Percentiles rank a stretch among this genome's conserved stretches.
These are phyloP conservation scores for Gymnocephalus cernua DNA, from an alignment of 2,113 vertebrate species.

Conservation along the genomic window DNA sequence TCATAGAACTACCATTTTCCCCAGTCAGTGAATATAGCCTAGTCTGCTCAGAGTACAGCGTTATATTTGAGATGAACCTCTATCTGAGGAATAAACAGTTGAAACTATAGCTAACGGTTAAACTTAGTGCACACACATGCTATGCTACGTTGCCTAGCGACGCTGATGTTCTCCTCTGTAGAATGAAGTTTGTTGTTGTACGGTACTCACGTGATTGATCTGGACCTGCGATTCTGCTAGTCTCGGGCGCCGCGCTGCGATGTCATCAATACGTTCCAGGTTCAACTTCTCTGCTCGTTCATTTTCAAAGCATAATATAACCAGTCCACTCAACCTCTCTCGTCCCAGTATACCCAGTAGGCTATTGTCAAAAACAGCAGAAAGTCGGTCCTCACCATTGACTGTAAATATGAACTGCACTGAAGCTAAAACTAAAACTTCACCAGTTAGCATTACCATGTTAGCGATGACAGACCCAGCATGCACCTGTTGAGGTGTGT, in stretches of 20 bases:
- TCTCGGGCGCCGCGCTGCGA: neutral
- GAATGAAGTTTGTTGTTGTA: neutral
- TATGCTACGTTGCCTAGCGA: neutral
- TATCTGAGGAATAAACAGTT: neutral
- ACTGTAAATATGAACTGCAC: too few relatives aligned
- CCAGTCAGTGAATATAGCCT: neutral
- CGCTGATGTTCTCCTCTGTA: neutral
- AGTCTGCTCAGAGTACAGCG: neutral
- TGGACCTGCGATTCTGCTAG: neutral
- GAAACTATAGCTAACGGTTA: too few relatives aligned
- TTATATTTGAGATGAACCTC: neutral
- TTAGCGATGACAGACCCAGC: neutral
- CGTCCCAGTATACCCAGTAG: neutral
- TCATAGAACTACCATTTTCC: neutral
- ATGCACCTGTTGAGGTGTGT: neutral
- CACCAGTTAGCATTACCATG: neutral
- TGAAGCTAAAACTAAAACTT: neutral
- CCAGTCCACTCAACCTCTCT: neutral
- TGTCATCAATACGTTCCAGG: too few relatives aligned
- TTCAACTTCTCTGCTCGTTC: neutral
- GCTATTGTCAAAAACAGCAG: neutral
- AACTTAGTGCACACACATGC: too few relatives aligned
- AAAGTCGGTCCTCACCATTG: neutral
- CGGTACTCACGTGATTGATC: neutral
- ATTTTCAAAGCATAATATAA: neutral